Percentiles rank a stretch among this genome's conserved stretches.
phyloP scores from a whole-genome alignment of 2,888 invertebrate genomes.

The Aspidiotus rigidus region DNA sequence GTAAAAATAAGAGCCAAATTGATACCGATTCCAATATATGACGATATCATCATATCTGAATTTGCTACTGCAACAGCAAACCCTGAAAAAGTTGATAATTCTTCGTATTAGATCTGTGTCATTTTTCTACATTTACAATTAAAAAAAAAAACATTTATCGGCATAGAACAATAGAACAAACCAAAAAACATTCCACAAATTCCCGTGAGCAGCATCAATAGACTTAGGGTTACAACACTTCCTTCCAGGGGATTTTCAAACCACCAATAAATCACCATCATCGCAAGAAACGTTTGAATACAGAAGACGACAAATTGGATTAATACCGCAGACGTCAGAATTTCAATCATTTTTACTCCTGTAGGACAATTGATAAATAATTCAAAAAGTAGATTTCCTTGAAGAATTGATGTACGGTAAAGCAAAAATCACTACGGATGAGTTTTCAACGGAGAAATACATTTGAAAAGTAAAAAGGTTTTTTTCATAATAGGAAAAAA shows the following conservation, averaged over 20 bases:
- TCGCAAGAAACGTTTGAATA: background rate
- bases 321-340: background rate
- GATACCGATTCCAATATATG: background rate
- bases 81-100: conserved; percentile 1
- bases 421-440: too few species aligned
- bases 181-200: background rate
- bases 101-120: background rate
- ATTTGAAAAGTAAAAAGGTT: too few species aligned
- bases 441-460: too few species aligned
- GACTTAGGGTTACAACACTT: background rate
- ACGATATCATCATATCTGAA: background rate
- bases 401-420: too few species aligned
- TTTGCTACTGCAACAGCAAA: background rate
- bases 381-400: too few species aligned
- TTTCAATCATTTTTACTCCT: background rate
- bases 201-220: background rate
- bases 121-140: background rate
- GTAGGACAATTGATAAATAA: background rate
- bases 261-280: background rate
- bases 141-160: background rate
- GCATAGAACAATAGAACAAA: background rate
- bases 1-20: background rate
- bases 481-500: too few species aligned
- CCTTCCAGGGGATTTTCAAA: background rate
- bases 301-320: background rate